Evolutionary conservation across 2,113 vertebrate genomes (phyloP).

Genomic region (Tachysurus vachellii): DNA sequence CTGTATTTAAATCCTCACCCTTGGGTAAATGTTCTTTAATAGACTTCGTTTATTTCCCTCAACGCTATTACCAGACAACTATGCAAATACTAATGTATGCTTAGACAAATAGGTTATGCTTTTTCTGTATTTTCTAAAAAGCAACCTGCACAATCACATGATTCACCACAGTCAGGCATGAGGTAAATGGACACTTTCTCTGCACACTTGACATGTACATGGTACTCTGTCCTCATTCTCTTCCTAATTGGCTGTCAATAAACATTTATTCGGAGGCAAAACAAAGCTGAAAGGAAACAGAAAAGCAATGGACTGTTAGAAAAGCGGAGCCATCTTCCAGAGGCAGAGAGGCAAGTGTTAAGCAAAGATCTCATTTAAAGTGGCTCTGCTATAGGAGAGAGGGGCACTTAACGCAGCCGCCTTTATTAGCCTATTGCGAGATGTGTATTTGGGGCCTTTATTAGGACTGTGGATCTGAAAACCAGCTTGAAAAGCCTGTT

Average conservation of each 20-base stretch:
- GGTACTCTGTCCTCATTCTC: slow-evolving; percentile 75
- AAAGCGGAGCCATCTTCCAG: slow-evolving; percentile 68
- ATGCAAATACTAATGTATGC: slow-evolving; percentile 53
- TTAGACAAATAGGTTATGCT: slow-evolving; percentile 31
- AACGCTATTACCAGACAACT: slow-evolving; percentile 1
- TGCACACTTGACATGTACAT: slow-evolving; percentile 67
- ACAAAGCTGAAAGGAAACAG: slow-evolving; percentile 77
- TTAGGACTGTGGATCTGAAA: slow-evolving; percentile 79
- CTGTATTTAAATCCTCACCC: slow-evolving; percentile 27
- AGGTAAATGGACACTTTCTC: slow-evolving; percentile 58
- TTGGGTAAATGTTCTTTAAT: slow-evolving; percentile 11
- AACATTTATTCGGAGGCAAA: slow-evolving; percentile 80
- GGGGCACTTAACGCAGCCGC: slow-evolving; percentile 74
- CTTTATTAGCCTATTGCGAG: slow-evolving; percentile 70
- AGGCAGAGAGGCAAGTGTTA: slow-evolving; percentile 71
- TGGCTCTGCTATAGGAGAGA: slow-evolving; percentile 67
- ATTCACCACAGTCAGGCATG: slow-evolving; percentile 21
- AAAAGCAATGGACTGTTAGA: slow-evolving; percentile 62
- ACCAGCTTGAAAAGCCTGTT: slow-evolving; percentile 76
- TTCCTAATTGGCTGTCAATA: slow-evolving; percentile 78
- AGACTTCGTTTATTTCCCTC: slow-evolving; percentile 29
- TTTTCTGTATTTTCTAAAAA: slow-evolving; percentile 17
- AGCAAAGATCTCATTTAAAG: slow-evolving; percentile 79
- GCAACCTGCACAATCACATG: slow-evolving; percentile 36
- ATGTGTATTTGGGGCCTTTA: slow-evolving; percentile 75